These are phyloP conservation scores for Plemyria rubiginata DNA, from an alignment of 2,888 invertebrate species.

Conservation along the genomic window DNA sequence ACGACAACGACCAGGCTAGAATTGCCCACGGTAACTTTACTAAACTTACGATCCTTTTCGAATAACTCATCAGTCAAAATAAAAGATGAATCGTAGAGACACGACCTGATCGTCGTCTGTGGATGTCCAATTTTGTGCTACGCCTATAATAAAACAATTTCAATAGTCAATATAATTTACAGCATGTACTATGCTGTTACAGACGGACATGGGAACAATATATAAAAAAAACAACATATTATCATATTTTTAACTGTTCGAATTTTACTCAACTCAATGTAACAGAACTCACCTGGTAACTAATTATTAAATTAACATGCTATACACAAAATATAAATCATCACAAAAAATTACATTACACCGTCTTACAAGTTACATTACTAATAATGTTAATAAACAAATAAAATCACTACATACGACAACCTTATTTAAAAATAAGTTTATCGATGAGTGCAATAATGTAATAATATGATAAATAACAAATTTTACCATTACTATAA, in stretches of 20 bases:
- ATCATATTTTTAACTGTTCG: slow-evolving; percentile 71
- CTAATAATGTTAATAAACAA: slow-evolving; percentile 67
- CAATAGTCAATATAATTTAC: slow-evolving; percentile 49
- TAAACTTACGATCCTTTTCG: slow-evolving; percentile 14
- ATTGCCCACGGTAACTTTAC: slow-evolving; percentile 22
- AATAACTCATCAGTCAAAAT: slow-evolving; percentile 22
- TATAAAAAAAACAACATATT: slow-evolving; percentile 78
- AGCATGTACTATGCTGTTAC: slow-evolving; percentile 35
- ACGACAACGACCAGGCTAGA: slow-evolving; percentile 32
- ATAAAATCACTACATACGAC: slow-evolving; percentile 70
- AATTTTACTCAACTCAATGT: slow-evolving; percentile 80
- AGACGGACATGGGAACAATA: slow-evolving; percentile 66
- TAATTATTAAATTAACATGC: slow-evolving; percentile 79
- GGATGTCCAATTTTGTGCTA: slow-evolving; percentile 69
- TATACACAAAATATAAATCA: slow-evolving; percentile 73
- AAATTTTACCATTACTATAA: slow-evolving; percentile 70
- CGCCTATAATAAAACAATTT: slow-evolving; percentile 65
- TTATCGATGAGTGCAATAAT: slow-evolving; percentile 77
- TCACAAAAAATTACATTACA: slow-evolving; percentile 72
- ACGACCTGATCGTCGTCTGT: slow-evolving; percentile 48
- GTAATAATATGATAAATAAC: slow-evolving; percentile 80
- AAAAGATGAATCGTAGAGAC: slow-evolving; percentile 21
- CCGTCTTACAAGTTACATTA: slow-evolving; percentile 53
- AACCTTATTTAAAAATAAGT: slow-evolving; percentile 80
- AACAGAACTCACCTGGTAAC: slow-evolving; percentile 82